Conservation (phyloP, 2,888 invertebrate genomes). For the Koerneria pararmatus region DNA sequence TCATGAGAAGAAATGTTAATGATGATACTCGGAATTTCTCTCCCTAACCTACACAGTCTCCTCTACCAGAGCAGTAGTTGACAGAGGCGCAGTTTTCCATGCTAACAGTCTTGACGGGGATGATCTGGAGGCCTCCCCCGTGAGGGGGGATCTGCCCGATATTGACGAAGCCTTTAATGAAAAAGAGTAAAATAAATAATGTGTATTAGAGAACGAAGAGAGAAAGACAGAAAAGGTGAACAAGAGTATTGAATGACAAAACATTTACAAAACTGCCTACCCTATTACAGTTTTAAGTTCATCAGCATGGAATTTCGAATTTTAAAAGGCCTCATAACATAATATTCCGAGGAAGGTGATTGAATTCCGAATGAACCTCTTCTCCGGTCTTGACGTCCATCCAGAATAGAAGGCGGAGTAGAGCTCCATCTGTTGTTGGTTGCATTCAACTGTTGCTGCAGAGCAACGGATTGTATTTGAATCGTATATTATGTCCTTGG, state of each 20-base stretch:
- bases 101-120: background rate
- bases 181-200: too few relatives aligned
- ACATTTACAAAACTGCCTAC: too few relatives aligned
- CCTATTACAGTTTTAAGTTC: too few relatives aligned
- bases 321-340: too few relatives aligned
- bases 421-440: constrained; percentile 18
- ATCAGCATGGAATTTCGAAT: too few relatives aligned
- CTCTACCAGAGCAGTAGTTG: constrained; percentile 15
- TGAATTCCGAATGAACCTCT: too few relatives aligned
- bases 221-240: too few relatives aligned
- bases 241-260: too few relatives aligned
- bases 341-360: too few relatives aligned
- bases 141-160: constrained; percentile 18
- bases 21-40: background rate
- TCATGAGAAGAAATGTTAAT: too few relatives aligned
- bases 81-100: constrained; percentile 12
- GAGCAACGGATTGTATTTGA: background rate
- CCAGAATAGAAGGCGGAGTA: constrained; percentile 17
- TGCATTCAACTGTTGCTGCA: constrained; percentile 18
- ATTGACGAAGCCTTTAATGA: constrained; percentile 19
- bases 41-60: constrained; percentile 16
- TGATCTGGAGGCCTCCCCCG: too few relatives aligned
- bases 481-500: background rate
- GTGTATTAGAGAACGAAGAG: too few relatives aligned
- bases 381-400: constrained; percentile 11